Percentiles rank a stretch among this genome's conserved stretches.
Conservation (phyloP, 2,888 invertebrate genomes). For the Piscicola geometra region DNA sequence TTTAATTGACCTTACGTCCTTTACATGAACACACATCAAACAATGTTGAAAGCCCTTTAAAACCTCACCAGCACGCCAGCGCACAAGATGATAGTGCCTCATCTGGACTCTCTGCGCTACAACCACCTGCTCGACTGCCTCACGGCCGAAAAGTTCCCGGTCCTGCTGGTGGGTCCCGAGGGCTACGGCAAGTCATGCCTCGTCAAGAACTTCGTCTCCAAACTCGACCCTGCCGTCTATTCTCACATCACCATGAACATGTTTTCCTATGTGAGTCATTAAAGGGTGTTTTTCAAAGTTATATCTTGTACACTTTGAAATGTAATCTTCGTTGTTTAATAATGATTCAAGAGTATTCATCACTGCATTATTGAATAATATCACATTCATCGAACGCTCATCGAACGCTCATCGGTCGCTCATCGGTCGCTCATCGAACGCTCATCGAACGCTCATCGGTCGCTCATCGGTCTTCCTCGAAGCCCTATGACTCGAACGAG, state of each 20-base stretch:
- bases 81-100: conserved; percentile 78
- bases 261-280: conserved; percentile 72
- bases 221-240: conserved; percentile 62
- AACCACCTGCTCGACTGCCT: conserved; percentile 68
- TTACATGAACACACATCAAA: too few species aligned
- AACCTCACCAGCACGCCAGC: conserved; percentile 66
- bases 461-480: too few species aligned
- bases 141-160: conserved; percentile 66
- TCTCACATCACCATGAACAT: conserved; percentile 73
- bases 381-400: neutral
- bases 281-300: too few species aligned
- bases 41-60: too few species aligned
- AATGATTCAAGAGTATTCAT: too few species aligned
- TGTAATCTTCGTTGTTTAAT: too few species aligned
- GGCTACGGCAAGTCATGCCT: conserved; percentile 79
- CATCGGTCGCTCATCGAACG: neutral
- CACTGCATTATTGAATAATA: too few species aligned
- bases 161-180: conserved; percentile 74
- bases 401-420: neutral
- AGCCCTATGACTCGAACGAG: neutral
- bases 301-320: too few species aligned
- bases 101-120: conserved; percentile 80
- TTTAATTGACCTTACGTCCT: too few species aligned
- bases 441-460: too few species aligned
- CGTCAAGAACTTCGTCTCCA: conserved; percentile 66